Evolutionary conservation across 2,797 vertebrate species (phyloP), one percentile per base, ranked within the genome.

Genomic region (Margarornis squamiger): DNA sequence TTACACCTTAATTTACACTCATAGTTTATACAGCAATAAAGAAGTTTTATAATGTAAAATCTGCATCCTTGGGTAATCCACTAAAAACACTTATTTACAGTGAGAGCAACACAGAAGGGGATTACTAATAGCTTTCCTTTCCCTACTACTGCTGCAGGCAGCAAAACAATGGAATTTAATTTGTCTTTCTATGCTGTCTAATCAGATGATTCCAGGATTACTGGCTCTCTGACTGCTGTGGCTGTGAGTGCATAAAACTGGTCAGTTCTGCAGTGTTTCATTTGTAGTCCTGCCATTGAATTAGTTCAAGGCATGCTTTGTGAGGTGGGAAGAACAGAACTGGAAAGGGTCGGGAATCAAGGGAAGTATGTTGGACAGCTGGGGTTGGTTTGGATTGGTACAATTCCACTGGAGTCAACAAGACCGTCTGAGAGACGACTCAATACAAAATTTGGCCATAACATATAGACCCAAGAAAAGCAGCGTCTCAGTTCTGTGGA

Each of bases 61-160:
- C 68, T 95, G 86, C 79, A 52, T 92, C 78, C 91, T 81, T 7
- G 19, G 39, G 32, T 83, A 86, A 91, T 87, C 61, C 68, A 76
- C 67, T 88, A 73, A 96, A 95, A 81, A 14, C 20, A 59, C 62
- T 92, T 93, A 74, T 78, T 94, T 92, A 81, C 81, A 66, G 83
- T 48, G n/a, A 90, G 12, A 88, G 52, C 67, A 91, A 46, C 70
- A 82, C 36, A 91, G 76, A 80, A 51, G 36, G 51, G 32, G 77
- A 92, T 94, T 94, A 84, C 79, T 90, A 87, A 86, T 78, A 93
- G 51, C 71, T 92, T 96, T 94, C 32, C n/a, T 92, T 95, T 92
- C 43, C 48, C 67, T 85, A 54, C 36, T 65, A 32, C 39, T 74
- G 70, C 89, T 82, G 76, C 59, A 70, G 91, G 92, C 77, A 89